These are phyloP conservation scores for Daboia siamensis DNA, from an alignment of 2,113 vertebrate species.

Conservation along the genomic window DNA sequence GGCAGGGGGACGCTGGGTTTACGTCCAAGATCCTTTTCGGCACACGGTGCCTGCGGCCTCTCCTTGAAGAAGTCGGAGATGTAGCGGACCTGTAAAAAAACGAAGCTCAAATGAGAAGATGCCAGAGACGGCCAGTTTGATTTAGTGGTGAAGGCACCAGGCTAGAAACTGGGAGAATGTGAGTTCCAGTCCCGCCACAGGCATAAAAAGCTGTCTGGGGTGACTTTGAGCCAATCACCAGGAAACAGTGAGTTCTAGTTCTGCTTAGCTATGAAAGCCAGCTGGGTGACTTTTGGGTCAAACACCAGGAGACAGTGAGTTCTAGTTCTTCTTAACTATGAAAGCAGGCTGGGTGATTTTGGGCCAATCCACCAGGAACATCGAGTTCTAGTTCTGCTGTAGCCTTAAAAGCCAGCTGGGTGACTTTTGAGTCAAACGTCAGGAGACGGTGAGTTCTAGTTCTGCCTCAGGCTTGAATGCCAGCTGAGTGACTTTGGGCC, in stretches of 20 bases:
- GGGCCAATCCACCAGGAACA: no score
- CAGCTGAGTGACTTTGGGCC: no score
- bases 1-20: conserved; percentile 80
- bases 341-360: no score
- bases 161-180: not conserved
- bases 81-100: conserved; percentile 74
- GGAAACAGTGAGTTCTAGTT: not conserved
- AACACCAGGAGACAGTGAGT: no score
- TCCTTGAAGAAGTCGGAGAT: conserved; percentile 90
- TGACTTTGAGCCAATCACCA: not conserved
- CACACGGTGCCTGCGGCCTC: conserved; percentile 61
- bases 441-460: no score
- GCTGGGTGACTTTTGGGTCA: no score
- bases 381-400: no score
- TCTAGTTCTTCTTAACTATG: no score
- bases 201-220: not conserved
- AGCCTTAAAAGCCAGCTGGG: no score
- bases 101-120: accelerated
- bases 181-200: not conserved
- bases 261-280: not conserved
- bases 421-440: no score
- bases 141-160: not conserved
- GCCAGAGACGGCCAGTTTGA: not conserved
- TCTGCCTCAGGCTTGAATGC: no score
- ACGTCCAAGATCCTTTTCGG: conserved; percentile 68